Evolutionary conservation across 2,113 vertebrate genomes (phyloP).

Genomic region (Cyprinus carpio): DNA sequence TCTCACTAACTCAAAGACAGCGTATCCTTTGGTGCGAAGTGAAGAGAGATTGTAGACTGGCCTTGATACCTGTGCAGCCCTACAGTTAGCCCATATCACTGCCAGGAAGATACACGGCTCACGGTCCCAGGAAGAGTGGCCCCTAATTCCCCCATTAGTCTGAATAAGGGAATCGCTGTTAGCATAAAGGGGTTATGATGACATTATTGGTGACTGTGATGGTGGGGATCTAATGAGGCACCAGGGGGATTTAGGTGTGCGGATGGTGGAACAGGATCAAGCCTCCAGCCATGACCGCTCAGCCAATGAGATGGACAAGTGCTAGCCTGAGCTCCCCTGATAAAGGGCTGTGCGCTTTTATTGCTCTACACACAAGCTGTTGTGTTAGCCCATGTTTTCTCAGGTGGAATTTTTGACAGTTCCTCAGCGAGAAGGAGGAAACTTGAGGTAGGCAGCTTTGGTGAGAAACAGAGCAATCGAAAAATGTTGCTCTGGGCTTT

Average conservation of each 20-base stretch:
- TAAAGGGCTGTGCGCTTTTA: constrained; percentile 45
- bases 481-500: constrained; percentile 17
- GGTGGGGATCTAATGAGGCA: constrained; percentile 55
- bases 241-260: constrained; percentile 39
- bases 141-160: constrained; percentile 59
- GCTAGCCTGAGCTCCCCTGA: constrained; percentile 28
- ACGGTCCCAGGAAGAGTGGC: constrained; percentile 28
- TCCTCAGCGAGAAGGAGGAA: background rate
- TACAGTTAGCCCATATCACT: constrained; percentile 55
- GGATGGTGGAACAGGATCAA: background rate
- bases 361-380: constrained; percentile 41
- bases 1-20: constrained; percentile 54
- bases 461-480: constrained; percentile 1
- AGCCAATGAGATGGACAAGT: constrained; percentile 26
- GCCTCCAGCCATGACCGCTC: constrained; percentile 5
- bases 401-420: constrained; percentile 32
- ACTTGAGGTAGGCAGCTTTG: background rate
- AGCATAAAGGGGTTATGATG: constrained; percentile 34
- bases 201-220: constrained; percentile 49
- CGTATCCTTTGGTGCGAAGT: constrained; percentile 43
- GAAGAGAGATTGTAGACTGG: constrained; percentile 23
- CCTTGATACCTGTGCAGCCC: constrained; percentile 27
- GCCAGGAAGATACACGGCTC: constrained; percentile 51
- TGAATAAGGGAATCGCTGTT: constrained; percentile 59
- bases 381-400: constrained; percentile 16